Conservation (phyloP, 2,888 invertebrate genomes). For the Ischnura elegans region DNA sequence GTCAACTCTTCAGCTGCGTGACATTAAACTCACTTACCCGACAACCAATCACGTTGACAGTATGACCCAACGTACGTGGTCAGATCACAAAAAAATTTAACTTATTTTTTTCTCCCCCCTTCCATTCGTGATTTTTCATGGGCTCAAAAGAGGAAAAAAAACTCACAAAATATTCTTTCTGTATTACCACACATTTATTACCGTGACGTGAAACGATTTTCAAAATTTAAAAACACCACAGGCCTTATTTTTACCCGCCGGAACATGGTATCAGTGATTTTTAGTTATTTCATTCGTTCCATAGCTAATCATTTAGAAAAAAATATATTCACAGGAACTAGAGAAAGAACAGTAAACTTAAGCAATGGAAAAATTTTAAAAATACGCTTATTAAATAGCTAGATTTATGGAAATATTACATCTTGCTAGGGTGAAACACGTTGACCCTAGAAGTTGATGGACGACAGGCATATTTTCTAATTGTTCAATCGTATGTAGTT, state of each 20-base stretch:
- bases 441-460: no score
- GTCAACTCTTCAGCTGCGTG: not conserved
- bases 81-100: not conserved
- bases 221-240: no score
- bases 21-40: not conserved
- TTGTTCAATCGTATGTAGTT: no score
- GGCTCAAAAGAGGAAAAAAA: not conserved
- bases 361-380: no score
- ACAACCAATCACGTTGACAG: not conserved
- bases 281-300: no score
- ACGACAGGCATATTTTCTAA: no score
- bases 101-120: not conserved
- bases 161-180: not conserved
- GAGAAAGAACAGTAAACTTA: no score
- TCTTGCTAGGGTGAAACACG: no score
- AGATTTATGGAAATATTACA: no score
- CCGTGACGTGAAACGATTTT: not conserved
- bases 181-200: not conserved
- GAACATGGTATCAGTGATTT: not conserved
- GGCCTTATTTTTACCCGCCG: not conserved
- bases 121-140: conserved; percentile 22
- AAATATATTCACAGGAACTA: no score
- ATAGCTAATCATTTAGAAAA: no score
- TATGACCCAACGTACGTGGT: not conserved
- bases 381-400: no score